Base-by-base conservation (phyloP, 2,888 invertebrate genomes). In the Macropis europaea region DNA sequence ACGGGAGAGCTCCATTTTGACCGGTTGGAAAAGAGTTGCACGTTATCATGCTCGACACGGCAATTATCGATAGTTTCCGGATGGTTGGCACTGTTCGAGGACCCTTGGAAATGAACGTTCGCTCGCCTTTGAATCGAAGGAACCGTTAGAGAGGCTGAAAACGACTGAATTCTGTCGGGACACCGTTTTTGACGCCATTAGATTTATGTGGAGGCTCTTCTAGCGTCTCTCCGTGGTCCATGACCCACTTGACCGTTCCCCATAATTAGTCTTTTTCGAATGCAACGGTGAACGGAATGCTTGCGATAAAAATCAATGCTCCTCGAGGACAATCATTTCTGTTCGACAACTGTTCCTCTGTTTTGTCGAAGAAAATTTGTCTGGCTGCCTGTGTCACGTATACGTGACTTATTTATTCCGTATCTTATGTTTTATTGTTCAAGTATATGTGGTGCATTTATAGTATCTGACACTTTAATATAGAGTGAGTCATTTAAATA, bases 41-140 rank as follows among this genome's bases (percentile, higher is more conserved):
- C 17, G 7, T 30, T 60, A 45, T 56, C 45, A 34, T 42, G 28
- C 26, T 38, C 19, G 19, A 56, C 15, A 6, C 11, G 13, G 24
- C 40, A 45, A 56, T 63, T 42, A 73, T 63, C 38, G 59, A 63
- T 52, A 47, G 40, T 52, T 68, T 56, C 54, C 50, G 63, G 59
- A 50, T 59, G 34, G 38, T 57, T 63, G 38, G 9, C 36, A 42
- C 36, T n/a, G 17, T 7, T 5, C n/a, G 17, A 48, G 32, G 28
- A 40, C 40, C 32, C 28, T 32, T 48, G 9, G 17, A 40, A 9
- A 28, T 48, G 40, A 36, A 42, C 30, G 40, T 30, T 17, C 13
- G 30, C 17, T 38, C 28, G 32, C 34, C 26, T 73, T 34, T 13
- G 17, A 34, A 50, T 53, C 50, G 3, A 13, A 3, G 42, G 36